Evolutionary conservation across 2,797 vertebrate species (phyloP), one percentile per base, ranked within the genome.

Genomic region (Sciurus vulgaris): DNA sequence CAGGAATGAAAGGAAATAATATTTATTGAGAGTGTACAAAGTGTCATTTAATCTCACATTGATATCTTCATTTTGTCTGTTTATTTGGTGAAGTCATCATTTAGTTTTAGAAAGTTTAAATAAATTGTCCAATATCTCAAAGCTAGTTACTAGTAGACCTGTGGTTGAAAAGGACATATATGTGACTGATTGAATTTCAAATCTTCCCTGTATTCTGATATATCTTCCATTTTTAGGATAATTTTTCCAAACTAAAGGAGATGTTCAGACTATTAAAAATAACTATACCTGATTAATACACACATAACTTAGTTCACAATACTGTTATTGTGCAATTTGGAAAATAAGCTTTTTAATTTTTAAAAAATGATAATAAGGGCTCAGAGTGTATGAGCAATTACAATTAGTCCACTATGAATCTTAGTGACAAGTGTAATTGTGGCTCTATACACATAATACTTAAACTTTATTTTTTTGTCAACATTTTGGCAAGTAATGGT

Each of bases 31-130:
- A 12, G 1, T 69, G 3, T 28, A 47, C 5, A 79, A 24, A 15
- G 7, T 63, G 69, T 44, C 44, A 86, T 69, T 97, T 78, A 94
- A 79, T 61, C 24, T 93, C 17, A 33, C 47, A 54, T 28, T 86
- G 54, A 44, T 24, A 78, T 89, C 7, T 83, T 89, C 59, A 61
- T 81, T 90, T 56, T 38, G 38, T 18, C 17, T 10, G 30, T 51
- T 79, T 83, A 11, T 33, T 73, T 86, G n/a, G 61, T n/a, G 4
- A 26, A n/a, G 22, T 13, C 38, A 76, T 61, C 22, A 65, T 17
- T 35, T n/a, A 59, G 22, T 72, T 76, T 86, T 12, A n/a, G 14
- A 79, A 51, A 41, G 26, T 12, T 77, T 91, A 73, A 91, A 79
- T 49, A 47, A 35, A 47, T 72, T 86, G 12, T 77, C 24, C 14